These are phyloP conservation scores for Aphelinus certus DNA, from an alignment of 1,140 invertebrate species.

Conservation along the genomic window DNA sequence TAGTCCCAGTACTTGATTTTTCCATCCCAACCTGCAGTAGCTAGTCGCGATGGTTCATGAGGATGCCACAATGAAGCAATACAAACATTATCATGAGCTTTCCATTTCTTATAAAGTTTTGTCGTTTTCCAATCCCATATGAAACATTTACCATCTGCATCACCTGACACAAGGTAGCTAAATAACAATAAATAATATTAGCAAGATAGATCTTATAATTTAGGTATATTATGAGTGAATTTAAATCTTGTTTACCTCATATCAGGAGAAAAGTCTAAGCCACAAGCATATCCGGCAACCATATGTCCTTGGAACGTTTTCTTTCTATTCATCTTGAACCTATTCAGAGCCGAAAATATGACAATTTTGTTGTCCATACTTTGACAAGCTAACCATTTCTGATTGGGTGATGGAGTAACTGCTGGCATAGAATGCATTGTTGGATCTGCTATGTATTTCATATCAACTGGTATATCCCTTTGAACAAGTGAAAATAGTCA, in stretches of 20 bases:
- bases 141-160: slow-evolving; percentile 98
- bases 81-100: slow-evolving; percentile 98
- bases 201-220: neutral
- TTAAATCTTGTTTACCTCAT: slow-evolving; percentile 78
- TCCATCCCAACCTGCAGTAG: slow-evolving; percentile 98
- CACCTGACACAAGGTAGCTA: slow-evolving; percentile 97
- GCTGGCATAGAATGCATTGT: slow-evolving; percentile 99
- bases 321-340: slow-evolving; percentile 97
- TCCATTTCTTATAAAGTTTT: slow-evolving; percentile 97
- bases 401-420: slow-evolving; percentile 93
- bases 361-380: slow-evolving; percentile 99
- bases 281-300: slow-evolving; percentile 99
- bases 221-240: neutral
- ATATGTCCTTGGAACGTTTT: slow-evolving; percentile 99
- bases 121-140: slow-evolving; percentile 99
- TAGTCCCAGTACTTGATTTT: slow-evolving; percentile 99
- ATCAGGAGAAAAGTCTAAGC: slow-evolving; percentile 97
- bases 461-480: slow-evolving; percentile 99
- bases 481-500: slow-evolving; percentile 46
- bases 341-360: slow-evolving; percentile 96
- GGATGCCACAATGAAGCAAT: slow-evolving; percentile 97
- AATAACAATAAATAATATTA: slow-evolving; percentile 52
- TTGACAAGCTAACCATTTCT: slow-evolving; percentile 99
- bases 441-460: slow-evolving; percentile 99
- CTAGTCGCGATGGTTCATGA: slow-evolving; percentile 96